These are phyloP conservation scores for Epizoanthus scotinus DNA, from an alignment of 92 coral and sea anemone genomes.

Conservation along the genomic window DNA sequence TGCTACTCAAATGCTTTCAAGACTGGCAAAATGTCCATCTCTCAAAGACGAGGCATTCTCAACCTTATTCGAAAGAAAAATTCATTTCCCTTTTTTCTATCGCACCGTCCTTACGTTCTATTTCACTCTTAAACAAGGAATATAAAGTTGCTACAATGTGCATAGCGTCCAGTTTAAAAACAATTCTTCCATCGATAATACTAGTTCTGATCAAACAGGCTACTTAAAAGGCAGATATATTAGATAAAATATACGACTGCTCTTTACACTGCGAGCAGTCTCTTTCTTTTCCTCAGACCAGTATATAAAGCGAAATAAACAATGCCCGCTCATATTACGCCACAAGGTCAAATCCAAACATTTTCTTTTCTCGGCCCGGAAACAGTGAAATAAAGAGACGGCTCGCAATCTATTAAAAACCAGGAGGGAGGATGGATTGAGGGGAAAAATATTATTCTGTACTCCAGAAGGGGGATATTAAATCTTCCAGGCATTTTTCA, in stretches of 20 bases:
- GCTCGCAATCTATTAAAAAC: too few relatives aligned
- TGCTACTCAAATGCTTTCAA: neutral
- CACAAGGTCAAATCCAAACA: too few relatives aligned
- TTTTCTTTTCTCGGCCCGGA: too few relatives aligned
- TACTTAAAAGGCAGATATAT: slow-evolving; percentile 1
- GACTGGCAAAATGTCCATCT: neutral
- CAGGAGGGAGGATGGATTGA: too few relatives aligned
- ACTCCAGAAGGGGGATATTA: too few relatives aligned
- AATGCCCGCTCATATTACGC: too few relatives aligned
- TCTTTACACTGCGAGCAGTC: too few relatives aligned
- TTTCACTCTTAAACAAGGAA: slow-evolving; percentile 34
- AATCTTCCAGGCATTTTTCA: too few relatives aligned
- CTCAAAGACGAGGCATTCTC: neutral
- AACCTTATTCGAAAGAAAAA: neutral
- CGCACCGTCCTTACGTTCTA: slow-evolving; percentile 13
- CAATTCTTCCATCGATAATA: slow-evolving; percentile 10
- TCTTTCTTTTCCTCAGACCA: too few relatives aligned
- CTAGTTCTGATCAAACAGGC: slow-evolving; percentile 27
- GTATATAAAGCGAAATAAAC: too few relatives aligned
- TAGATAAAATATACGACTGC: slow-evolving; percentile 20
- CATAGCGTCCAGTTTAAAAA: slow-evolving; percentile 11
- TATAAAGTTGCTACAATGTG: slow-evolving; percentile 27
- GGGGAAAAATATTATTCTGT: too few relatives aligned
- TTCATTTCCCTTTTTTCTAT: neutral
- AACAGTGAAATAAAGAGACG: too few relatives aligned